A percentile compares a stretch with the other conserved stretches of the same genome.
These are phyloP conservation scores for Archips xylosteana DNA, from an alignment of 2,888 invertebrate species.

Conservation along the genomic window DNA sequence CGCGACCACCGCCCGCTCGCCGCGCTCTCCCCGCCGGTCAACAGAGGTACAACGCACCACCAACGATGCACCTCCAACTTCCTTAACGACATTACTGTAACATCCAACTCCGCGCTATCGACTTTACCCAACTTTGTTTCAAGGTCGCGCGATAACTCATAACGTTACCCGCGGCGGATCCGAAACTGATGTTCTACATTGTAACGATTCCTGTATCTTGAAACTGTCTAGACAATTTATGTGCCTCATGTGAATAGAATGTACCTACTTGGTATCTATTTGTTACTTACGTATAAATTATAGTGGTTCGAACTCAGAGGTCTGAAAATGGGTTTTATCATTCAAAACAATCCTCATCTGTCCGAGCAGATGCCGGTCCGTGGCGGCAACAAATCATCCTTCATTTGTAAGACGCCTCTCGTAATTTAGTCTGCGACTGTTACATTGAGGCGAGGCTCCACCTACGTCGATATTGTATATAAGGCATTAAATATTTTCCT, in stretches of 20 bases:
- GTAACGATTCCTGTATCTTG: conserved; percentile 30
- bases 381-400: conserved; percentile 65
- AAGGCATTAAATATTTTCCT: conserved; percentile 78
- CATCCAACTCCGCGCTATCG: conserved; percentile 72
- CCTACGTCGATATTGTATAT: conserved; percentile 74
- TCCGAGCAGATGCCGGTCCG: conserved; percentile 49
- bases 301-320: conserved; percentile 36
- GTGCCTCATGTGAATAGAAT: conserved; percentile 37
- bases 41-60: conserved; percentile 87
- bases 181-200: conserved; percentile 54
- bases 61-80: conserved; percentile 75
- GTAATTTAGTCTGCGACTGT: conserved; percentile 67
- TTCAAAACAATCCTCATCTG: conserved; percentile 50
- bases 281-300: conserved; percentile 36
- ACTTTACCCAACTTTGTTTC: conserved; percentile 80
- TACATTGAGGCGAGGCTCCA: conserved; percentile 69
- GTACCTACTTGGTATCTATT: conserved; percentile 20
- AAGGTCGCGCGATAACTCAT: conserved; percentile 75
- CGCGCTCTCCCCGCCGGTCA: conserved; percentile 90
- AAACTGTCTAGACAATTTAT: conserved; percentile 42
- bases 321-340: conserved; percentile 49
- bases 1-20: conserved; percentile 77
- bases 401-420: conserved; percentile 68
- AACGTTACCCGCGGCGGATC: conserved; percentile 58
- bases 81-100: conserved; percentile 79